A percentile compares a stretch with the other conserved stretches of the same genome.
Conservation (phyloP, 2,113 vertebrate genomes). For the Dolichallabes microphthalmus region DNA sequence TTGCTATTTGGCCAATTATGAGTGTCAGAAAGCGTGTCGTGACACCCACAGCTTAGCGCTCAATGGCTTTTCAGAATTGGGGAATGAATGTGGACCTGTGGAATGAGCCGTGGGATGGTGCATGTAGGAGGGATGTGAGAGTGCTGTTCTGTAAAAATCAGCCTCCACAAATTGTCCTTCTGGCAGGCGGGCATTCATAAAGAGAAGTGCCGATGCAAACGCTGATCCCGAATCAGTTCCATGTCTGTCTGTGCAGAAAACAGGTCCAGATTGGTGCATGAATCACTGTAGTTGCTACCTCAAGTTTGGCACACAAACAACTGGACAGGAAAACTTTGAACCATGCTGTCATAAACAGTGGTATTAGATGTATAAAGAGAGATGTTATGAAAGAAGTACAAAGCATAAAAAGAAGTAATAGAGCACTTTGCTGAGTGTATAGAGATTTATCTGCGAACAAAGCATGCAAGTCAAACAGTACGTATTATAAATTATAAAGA, state of each 20-base stretch:
- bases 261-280: not conserved
- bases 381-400: not conserved
- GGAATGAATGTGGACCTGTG: slow-evolving; percentile 43
- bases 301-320: not conserved
- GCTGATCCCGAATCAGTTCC: not conserved
- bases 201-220: not conserved
- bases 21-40: not conserved
- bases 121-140: slow-evolving; percentile 44
- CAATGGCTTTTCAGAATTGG: slow-evolving; percentile 14
- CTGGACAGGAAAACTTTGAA: not conserved
- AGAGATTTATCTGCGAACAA: not conserved
- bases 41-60: slow-evolving; percentile 42
- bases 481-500: not conserved
- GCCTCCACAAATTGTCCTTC: slow-evolving; percentile 48
- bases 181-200: slow-evolving; percentile 25
- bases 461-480: not conserved
- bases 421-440: not conserved
- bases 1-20: slow-evolving; percentile 19
- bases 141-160: slow-evolving; percentile 28
- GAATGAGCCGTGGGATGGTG: slow-evolving; percentile 29
- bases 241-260: not conserved
- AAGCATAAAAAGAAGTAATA: not conserved
- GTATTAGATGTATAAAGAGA: not conserved
- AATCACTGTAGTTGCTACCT: not conserved
- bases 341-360: not conserved